Percentiles rank a stretch among this genome's conserved stretches.
These are phyloP conservation scores for Pandion haliaetus DNA, from an alignment of 2,113 vertebrate genomes.

Conservation along the genomic window DNA sequence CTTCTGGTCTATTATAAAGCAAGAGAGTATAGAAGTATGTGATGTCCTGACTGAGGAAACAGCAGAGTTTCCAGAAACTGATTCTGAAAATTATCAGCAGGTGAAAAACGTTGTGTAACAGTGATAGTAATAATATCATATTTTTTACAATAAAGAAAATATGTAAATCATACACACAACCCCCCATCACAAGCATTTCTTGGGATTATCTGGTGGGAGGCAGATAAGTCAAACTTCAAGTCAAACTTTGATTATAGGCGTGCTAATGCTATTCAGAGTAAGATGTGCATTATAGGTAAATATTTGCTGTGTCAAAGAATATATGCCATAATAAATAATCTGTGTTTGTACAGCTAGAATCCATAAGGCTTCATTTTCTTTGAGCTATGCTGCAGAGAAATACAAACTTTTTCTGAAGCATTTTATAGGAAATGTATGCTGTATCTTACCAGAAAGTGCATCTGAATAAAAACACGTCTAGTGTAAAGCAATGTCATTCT, in stretches of 20 bases:
- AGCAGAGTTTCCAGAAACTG: neutral
- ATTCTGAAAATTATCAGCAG: neutral
- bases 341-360: neutral
- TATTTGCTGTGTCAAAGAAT: neutral
- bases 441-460: neutral
- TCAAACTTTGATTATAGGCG: neutral
- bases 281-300: neutral
- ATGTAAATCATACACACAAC: neutral
- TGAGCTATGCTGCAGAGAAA: neutral
- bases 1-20: neutral
- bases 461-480: neutral
- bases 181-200: neutral
- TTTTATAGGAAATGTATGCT: neutral
- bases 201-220: neutral
- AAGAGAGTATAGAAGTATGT: neutral
- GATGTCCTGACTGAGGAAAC: neutral
- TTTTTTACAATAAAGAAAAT: neutral
- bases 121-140: neutral
- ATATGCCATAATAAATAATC: neutral
- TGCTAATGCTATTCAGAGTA: neutral
- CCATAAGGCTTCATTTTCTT: neutral
- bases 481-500: neutral
- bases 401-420: neutral
- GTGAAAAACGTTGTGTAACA: neutral
- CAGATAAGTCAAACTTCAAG: slow-evolving; percentile 8